phyloP scores from a whole-genome alignment of 2,888 invertebrate genomes.

The Linyphia triangularis region DNA sequence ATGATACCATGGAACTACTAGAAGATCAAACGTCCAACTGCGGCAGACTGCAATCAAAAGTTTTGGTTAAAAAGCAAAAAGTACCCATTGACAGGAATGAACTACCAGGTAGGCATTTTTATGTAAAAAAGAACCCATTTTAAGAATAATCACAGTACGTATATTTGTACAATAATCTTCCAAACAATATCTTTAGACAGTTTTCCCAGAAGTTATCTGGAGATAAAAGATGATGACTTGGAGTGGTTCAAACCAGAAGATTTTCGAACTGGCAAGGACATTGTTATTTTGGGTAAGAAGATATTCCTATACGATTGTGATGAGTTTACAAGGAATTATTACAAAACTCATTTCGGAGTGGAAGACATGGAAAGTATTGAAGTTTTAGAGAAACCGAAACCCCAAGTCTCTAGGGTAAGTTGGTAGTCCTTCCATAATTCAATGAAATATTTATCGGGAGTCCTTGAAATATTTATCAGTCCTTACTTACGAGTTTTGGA shows the following conservation, averaged over 20 bases:
- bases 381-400: slow-evolving; percentile 77
- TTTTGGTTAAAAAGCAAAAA: slow-evolving; percentile 87
- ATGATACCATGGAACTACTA: slow-evolving; percentile 89
- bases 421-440: too few species aligned
- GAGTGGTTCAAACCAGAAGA: slow-evolving; percentile 90
- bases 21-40: slow-evolving; percentile 87
- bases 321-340: slow-evolving; percentile 88
- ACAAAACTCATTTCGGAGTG: slow-evolving; percentile 81
- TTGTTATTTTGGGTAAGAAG: slow-evolving; percentile 80
- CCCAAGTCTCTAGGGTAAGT: slow-evolving; percentile 27
- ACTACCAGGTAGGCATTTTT: slow-evolving; percentile 80
- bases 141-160: too few species aligned
- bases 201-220: slow-evolving; percentile 83
- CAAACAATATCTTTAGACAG: slow-evolving; percentile 13
- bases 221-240: slow-evolving; percentile 86
- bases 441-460: too few species aligned
- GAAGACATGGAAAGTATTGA: slow-evolving; percentile 80
- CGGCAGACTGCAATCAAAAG: slow-evolving; percentile 88
- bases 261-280: slow-evolving; percentile 85
- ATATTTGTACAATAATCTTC: background rate
- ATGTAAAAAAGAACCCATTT: background rate
- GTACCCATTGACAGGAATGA: slow-evolving; percentile 87
- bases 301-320: slow-evolving; percentile 90
- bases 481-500: too few species aligned
- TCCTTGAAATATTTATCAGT: too few species aligned